Evolutionary conservation across 2,113 vertebrate species (phyloP).

Genomic region (Anseranas semipalmata): DNA sequence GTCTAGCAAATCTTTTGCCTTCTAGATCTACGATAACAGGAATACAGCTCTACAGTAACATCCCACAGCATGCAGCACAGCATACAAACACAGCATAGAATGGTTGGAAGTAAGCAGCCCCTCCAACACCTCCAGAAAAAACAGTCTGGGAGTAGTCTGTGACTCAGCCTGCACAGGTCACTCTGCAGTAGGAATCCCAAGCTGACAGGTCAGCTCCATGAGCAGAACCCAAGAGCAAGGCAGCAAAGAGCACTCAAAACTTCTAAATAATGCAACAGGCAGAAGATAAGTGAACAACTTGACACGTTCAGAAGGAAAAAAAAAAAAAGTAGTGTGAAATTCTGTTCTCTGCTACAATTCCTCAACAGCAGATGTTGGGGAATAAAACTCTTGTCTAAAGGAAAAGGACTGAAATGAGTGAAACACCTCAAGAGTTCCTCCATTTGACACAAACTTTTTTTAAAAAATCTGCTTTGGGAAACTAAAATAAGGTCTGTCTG

Average conservation of each 20-base stretch:
- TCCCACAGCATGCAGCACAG: not conserved
- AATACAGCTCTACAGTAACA: not conserved
- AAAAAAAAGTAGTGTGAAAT: too few species aligned
- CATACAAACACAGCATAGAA: not conserved
- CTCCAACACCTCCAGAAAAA: not conserved
- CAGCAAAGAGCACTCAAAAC: not conserved
- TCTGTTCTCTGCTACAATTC: too few species aligned
- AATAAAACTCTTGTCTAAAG: not conserved
- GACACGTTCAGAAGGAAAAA: not conserved
- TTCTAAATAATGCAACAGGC: not conserved
- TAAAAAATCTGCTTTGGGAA: not conserved
- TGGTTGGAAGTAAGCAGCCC: not conserved
- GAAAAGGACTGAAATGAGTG: not conserved
- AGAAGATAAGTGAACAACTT: not conserved
- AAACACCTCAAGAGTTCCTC: not conserved
- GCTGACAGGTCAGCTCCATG: fast-evolving
- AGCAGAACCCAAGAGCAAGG: not conserved
- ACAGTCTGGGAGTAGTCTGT: not conserved
- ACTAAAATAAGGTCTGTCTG: not conserved
- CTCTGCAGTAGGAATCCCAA: not conserved
- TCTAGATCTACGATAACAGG: not conserved
- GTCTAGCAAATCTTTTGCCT: not conserved
- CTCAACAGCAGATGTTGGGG: not conserved
- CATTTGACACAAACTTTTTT: not conserved
- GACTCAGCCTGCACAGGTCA: not conserved